phyloP scores from a whole-genome alignment of 30 jellyfish, hydroid and myxozoan species.

The Catostylus mosaicus region DNA sequence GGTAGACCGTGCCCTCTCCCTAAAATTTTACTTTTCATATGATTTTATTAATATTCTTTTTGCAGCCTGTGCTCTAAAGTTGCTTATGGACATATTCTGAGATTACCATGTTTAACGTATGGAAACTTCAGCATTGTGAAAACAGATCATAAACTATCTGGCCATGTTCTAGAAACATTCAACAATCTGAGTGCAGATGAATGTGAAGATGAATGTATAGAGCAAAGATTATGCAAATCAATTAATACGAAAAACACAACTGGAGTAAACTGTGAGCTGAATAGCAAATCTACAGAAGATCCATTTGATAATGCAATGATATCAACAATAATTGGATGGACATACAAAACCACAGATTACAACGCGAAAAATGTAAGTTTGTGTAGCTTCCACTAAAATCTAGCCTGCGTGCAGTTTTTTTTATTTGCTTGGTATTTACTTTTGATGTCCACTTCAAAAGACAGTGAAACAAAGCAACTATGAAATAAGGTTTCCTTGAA shows the following conservation, averaged over 20 bases:
- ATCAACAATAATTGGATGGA: slow-evolving; percentile 15
- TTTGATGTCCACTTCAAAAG: no score
- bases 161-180: neutral
- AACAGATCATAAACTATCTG: neutral
- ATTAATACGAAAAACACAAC: slow-evolving; percentile 3
- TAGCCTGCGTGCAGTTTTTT: no score
- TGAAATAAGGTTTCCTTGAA: no score
- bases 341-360: slow-evolving; percentile 22
- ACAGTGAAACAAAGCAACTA: no score
- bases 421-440: no score
- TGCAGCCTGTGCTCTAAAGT: neutral
- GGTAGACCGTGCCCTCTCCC: no score
- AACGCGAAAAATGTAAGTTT: slow-evolving; percentile 11
- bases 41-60: no score
- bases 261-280: slow-evolving; percentile 28
- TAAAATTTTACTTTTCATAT: no score
- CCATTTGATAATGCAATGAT: neutral
- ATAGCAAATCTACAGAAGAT: slow-evolving; percentile 18
- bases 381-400: neutral
- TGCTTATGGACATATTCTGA: slow-evolving; percentile 2
- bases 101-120: slow-evolving; percentile 31
- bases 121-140: slow-evolving; percentile 44
- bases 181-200: neutral
- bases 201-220: slow-evolving; percentile 26
- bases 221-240: slow-evolving; percentile 10